phyloP scores from a whole-genome alignment of 1,140 invertebrate species.

The Tetranychus cinnabarinus region DNA sequence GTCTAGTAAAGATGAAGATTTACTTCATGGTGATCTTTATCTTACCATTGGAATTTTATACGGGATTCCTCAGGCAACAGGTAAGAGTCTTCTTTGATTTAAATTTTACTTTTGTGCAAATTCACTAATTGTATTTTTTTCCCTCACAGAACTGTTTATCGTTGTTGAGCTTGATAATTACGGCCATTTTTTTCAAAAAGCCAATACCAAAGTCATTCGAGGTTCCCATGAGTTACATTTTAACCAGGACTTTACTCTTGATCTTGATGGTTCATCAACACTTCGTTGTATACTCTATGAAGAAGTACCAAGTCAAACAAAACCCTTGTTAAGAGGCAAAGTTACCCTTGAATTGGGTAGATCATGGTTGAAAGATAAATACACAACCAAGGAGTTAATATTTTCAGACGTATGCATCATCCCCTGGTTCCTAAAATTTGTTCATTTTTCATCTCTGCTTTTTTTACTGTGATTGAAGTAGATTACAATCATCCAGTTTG shows the following conservation, averaged over 20 bases:
- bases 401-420: conserved; percentile 15
- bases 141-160: conserved; percentile 46
- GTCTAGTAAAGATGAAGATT: conserved; percentile 28
- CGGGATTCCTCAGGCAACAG: conserved; percentile 40
- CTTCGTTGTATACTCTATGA: conserved; percentile 62
- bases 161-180: conserved; percentile 79
- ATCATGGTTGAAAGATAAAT: conserved; percentile 17
- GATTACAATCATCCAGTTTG: too few species aligned
- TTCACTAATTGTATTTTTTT: conserved; percentile 12
- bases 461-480: too few species aligned
- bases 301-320: conserved; percentile 32
- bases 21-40: conserved; percentile 63
- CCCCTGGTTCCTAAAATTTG: too few species aligned
- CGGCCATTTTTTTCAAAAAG: conserved; percentile 79
- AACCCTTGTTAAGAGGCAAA: conserved; percentile 36
- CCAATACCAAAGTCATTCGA: conserved; percentile 43
- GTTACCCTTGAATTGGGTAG: conserved; percentile 30
- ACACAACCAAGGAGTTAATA: conserved; percentile 15
- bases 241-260: conserved; percentile 57
- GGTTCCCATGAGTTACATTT: conserved; percentile 22
- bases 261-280: conserved; percentile 74
- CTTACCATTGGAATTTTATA: conserved; percentile 49
- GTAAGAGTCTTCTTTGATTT: conserved; percentile 20
- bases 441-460: too few species aligned
- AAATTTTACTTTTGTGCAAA: not conserved